Conservation (phyloP, 2,888 invertebrate species). For the Marasmarcha lunaedactyla region DNA sequence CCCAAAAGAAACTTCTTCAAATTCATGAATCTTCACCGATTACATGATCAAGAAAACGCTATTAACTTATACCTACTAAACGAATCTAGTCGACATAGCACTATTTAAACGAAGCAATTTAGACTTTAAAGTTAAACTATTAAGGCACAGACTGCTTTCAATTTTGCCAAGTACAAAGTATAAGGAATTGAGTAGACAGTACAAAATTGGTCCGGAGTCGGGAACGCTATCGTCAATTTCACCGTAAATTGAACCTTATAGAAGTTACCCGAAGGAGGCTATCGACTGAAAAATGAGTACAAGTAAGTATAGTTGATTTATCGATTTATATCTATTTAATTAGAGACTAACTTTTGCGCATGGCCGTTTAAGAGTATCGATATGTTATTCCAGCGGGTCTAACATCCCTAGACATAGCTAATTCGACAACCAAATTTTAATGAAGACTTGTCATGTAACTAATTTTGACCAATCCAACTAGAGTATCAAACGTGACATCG, state of each 20-base stretch:
- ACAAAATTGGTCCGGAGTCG: constrained; percentile 37
- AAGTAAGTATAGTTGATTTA: constrained; percentile 60
- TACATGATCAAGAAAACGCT: constrained; percentile 47
- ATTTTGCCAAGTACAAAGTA: constrained; percentile 48
- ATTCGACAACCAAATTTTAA: too few species aligned
- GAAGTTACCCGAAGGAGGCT: constrained; percentile 35
- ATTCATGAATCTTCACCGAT: constrained; percentile 53
- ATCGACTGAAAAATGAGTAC: constrained; percentile 49
- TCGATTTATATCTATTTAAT: too few species aligned
- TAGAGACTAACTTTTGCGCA: too few species aligned
- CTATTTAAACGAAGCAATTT: constrained; percentile 57
- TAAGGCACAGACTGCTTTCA: constrained; percentile 17
- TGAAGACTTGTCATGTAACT: too few species aligned
- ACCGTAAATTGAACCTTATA: constrained; percentile 52
- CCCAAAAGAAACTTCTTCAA: constrained; percentile 31
- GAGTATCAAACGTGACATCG: too few species aligned
- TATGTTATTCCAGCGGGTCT: too few species aligned
- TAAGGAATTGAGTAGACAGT: constrained; percentile 34
- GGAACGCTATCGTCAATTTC: constrained; percentile 58
- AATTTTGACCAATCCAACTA: too few species aligned
- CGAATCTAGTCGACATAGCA: constrained; percentile 67
- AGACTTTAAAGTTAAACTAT: constrained; percentile 36
- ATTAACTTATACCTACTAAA: constrained; percentile 45
- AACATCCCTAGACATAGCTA: too few species aligned
- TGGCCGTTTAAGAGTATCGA: too few species aligned